These are phyloP conservation scores for Eupithecia vulgata DNA, from an alignment of 2,888 invertebrate genomes.

Conservation along the genomic window DNA sequence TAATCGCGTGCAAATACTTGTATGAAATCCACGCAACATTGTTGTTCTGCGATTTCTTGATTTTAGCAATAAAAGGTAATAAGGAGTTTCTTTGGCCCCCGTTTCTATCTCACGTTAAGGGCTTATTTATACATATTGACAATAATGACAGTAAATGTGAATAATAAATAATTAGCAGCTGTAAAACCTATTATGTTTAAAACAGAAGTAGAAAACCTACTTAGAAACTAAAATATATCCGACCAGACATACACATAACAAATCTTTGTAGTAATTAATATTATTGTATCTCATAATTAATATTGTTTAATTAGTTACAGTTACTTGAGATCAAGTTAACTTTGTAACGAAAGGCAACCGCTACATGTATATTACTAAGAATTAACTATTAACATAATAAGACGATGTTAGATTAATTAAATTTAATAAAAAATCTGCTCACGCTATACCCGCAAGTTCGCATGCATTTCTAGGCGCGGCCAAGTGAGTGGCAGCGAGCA, in stretches of 20 bases:
- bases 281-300: not conserved
- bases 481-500: constrained; percentile 26
- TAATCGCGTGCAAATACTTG: constrained; percentile 28
- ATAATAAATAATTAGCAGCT: not conserved
- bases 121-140: not conserved
- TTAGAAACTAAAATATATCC: not conserved
- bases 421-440: constrained; percentile 42
- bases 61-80: constrained; percentile 39
- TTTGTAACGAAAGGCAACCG: constrained; percentile 15
- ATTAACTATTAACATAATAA: constrained; percentile 48
- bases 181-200: not conserved
- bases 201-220: not conserved
- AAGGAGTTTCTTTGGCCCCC: constrained; percentile 32
- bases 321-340: not conserved
- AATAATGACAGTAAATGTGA: not conserved
- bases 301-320: not conserved
- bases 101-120: constrained; percentile 13
- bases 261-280: not conserved
- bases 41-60: constrained; percentile 35
- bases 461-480: constrained; percentile 33
- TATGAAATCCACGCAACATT: constrained; percentile 36
- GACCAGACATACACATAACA: not conserved
- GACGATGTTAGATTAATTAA: constrained; percentile 51
- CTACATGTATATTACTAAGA: constrained; percentile 13
- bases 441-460: constrained; percentile 35